Base-by-base conservation (phyloP, 2,888 invertebrate genomes). In the Cataglyphis livida region DNA sequence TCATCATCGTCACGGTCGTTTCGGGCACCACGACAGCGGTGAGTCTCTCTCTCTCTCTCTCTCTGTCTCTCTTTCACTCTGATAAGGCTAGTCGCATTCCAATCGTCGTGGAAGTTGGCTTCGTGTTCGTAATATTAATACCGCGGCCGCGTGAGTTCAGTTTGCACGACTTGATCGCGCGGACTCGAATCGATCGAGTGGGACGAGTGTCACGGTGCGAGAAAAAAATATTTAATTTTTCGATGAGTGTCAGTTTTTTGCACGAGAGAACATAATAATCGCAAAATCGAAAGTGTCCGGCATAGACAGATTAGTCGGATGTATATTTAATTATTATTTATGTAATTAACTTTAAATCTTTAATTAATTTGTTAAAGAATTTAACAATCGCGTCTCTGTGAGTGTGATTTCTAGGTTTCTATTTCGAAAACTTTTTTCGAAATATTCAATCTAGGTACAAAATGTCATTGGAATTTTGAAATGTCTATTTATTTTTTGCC, bases 51-150 rank as follows among this genome's bases (percentile, higher is more conserved):
- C 32, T 48, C 7, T 51, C 25, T 48, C 7, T 48, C 35, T 75
- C 28, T 90, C 85, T 65, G 32, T 66, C 18, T 75, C 44, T 51
- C 7, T 51, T 12, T 51, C n/a, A 51, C 41, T 86, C 84, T 86
- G 87, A 90, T 89, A 90, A 90, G 84, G 76, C 84, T 86, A 87
- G 85, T 89, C 87, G 79, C 90, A 86, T 86, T 87, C 85, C 89
- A 38, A 87, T 88, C 75, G 83, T 73, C 83, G 73, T 85, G 48
- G 25, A 81, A 66, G 25, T 86, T 54, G 73, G 38, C 28, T 61
- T 48, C 87, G 86, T 85, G 85, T 70, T 79, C 62, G 87, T 62
- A 81, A 88, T 87, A 75, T 75, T 64, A 62, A 81, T 51, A 62
- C 5, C 59, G 32, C 32, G 44, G 44, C 10, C 28, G 64, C 9